phyloP scores from a whole-genome alignment of 2,113 vertebrate species.

The Megatriorchis doriae region DNA sequence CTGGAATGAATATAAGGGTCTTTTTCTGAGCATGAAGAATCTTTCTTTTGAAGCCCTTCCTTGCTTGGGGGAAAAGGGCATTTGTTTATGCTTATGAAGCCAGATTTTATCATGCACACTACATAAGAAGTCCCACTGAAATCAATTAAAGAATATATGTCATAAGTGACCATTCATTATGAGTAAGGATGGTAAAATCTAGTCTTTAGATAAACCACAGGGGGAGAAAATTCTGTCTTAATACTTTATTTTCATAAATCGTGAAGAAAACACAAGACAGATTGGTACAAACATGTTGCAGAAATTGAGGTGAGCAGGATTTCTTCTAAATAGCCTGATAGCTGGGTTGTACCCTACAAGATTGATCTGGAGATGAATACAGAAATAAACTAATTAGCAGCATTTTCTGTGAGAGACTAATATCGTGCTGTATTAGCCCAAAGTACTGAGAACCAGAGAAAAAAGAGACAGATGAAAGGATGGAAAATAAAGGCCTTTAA shows the following conservation, averaged over 20 bases:
- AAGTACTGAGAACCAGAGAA: neutral
- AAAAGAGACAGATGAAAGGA: conserved; percentile 15
- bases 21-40: neutral
- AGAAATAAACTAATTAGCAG: conserved; percentile 37
- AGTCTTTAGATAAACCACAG: neutral
- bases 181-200: neutral
- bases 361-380: neutral
- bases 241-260: neutral
- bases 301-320: neutral
- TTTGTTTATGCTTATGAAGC: conserved; percentile 29
- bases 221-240: neutral
- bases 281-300: neutral
- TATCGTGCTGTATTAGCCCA: neutral
- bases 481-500: neutral
- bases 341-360: neutral
- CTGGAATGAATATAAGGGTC: neutral
- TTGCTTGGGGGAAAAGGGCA: neutral
- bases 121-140: conserved; percentile 19
- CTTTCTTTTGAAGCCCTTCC: neutral
- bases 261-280: neutral
- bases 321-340: neutral
- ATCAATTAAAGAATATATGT: conserved; percentile 22
- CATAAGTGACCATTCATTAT: neutral
- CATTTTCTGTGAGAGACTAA: neutral
- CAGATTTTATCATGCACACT: neutral